phyloP scores from a whole-genome alignment of 2,797 vertebrate species.

The Malurus leucopterus region DNA sequence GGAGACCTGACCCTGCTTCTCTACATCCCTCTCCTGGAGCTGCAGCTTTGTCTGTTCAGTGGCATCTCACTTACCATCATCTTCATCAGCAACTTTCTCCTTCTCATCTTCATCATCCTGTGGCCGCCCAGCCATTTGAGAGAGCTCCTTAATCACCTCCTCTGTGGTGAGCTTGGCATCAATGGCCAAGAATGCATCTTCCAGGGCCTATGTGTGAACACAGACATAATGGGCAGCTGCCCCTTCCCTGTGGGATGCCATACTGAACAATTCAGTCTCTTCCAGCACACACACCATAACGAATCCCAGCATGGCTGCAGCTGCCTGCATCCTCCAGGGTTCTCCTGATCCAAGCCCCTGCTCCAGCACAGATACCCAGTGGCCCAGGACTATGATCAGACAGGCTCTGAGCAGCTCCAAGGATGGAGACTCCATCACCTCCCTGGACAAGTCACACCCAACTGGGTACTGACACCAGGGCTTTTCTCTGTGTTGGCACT shows the following conservation, averaged over 20 bases:
- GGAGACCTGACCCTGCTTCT: neutral
- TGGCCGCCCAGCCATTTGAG: slow-evolving; percentile 90
- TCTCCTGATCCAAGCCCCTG: neutral
- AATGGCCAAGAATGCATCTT: slow-evolving; percentile 94
- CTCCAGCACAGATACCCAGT: neutral
- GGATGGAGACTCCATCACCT: neutral
- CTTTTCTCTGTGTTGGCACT: neutral
- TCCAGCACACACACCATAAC: neutral
- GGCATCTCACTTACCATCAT: slow-evolving; percentile 81
- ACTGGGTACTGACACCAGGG: too few relatives aligned
- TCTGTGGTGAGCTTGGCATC: slow-evolving; percentile 91
- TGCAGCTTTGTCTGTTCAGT: neutral
- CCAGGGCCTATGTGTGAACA: slow-evolving; percentile 80
- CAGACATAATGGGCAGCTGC: neutral
- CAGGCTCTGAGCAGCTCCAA: neutral
- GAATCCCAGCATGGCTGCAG: neutral
- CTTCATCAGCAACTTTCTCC: slow-evolving; percentile 94
- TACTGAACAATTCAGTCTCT: neutral
- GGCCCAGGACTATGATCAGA: neutral
- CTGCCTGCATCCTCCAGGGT: neutral
- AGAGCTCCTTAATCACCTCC: slow-evolving; percentile 92
- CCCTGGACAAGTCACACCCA: neutral
- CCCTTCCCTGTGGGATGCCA: neutral
- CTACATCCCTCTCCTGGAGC: neutral
- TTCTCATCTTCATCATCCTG: slow-evolving; percentile 83